phyloP scores from a whole-genome alignment of 1,140 invertebrate species.

The Heterodera schachtii region DNA sequence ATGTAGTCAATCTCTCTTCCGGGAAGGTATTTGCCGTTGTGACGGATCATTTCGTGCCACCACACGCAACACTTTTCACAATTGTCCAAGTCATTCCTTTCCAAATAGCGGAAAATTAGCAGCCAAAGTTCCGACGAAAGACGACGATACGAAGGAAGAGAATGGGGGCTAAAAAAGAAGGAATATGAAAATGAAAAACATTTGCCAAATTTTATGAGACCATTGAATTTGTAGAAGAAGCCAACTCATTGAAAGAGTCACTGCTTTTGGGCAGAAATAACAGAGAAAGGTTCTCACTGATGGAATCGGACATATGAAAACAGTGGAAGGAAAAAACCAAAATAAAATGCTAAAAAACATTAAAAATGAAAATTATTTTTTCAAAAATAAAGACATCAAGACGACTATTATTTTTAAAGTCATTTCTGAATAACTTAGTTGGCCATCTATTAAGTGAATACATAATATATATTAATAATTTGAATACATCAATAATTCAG shows the following conservation, averaged over 20 bases:
- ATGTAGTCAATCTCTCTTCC: conserved; percentile 24
- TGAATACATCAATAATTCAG: too few relatives aligned
- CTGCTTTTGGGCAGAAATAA: not conserved
- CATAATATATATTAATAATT: too few relatives aligned
- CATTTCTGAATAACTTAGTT: too few relatives aligned
- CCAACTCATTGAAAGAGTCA: not conserved
- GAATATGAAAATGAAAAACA: too few relatives aligned
- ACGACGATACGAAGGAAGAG: not conserved
- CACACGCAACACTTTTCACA: conserved; percentile 4
- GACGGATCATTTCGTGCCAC: conserved; percentile 20
- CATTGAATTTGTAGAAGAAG: not conserved
- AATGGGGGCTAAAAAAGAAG: not conserved
- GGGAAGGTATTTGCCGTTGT: conserved; percentile 24
- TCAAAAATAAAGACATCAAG: too few relatives aligned
- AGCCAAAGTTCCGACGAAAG: conserved; percentile 32
- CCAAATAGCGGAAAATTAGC: conserved; percentile 22
- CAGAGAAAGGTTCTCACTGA: not conserved
- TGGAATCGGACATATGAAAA: too few relatives aligned
- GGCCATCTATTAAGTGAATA: too few relatives aligned
- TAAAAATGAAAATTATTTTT: too few relatives aligned
- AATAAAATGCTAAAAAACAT: too few relatives aligned
- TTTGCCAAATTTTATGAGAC: too few relatives aligned
- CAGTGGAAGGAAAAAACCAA: too few relatives aligned
- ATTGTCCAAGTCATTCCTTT: conserved; percentile 29
- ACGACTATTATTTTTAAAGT: too few relatives aligned